Evolutionary conservation across 2,113 vertebrate genomes (phyloP), one percentile per base, ranked within the genome.

Genomic region (Vombatus ursinus): DNA sequence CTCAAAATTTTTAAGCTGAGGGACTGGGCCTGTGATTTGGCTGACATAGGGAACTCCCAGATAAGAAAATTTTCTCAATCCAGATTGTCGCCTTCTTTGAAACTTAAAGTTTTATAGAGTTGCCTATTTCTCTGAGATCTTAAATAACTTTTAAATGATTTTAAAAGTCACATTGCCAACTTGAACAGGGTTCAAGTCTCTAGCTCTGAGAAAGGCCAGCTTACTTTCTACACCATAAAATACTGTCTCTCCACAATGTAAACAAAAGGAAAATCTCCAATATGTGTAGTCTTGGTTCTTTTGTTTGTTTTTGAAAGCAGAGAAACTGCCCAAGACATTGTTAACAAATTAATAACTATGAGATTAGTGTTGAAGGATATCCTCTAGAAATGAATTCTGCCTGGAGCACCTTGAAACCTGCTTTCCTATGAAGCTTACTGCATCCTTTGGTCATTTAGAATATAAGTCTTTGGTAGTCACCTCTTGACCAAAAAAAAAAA

Each of bases 281-380:
- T 96, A 49, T 37, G 93, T n/a, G 37, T n/a, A 28, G 31, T 68
- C 37, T 77, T 77, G 93, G 50, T 92, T n/a, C 89, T 96, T 90
- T 93, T 51, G 50, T 94, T 91, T 77, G 50, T 92, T 95, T 93
- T 89, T 97, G 52, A 96, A 97, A 96, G 52, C 48, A 24, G 44
- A n/a, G 44, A 95, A 96, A 90, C 94, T 95, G 49, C 49, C 57
- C 97, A 97, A 95, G 92, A 97, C 94, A 94, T 44, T n/a, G 19
- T 84, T 84, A 84, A 44, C 92, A 97, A 96, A 93, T 90, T 95
- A 94, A 90, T 37, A 19, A 84, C 5, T 91, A 61, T 90, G 84
- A 95, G 57, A n/a, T 90, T 93, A 50, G 50, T 93, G 61, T 47
- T n/a, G 31, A 53, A 90, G 84, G 90, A 16, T 50, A 24, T 26